These are phyloP conservation scores for Seira ritae DNA, from an alignment of 2,888 invertebrate species.

Conservation along the genomic window DNA sequence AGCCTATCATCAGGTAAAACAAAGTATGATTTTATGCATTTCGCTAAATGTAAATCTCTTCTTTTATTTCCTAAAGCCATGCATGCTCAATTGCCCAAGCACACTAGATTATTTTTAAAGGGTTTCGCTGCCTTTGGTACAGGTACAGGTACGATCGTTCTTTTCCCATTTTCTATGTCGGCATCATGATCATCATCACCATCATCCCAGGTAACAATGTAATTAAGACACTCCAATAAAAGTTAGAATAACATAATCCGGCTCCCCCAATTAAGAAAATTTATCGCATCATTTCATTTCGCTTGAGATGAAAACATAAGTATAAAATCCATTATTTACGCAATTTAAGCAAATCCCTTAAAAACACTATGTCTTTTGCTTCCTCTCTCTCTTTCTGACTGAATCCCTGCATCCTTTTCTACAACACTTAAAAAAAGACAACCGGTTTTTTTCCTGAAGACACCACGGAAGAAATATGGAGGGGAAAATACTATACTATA, in stretches of 20 bases:
- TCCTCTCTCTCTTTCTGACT: background rate
- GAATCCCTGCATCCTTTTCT: conserved; percentile 6
- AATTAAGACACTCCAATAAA: background rate
- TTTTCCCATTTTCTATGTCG: too few species aligned
- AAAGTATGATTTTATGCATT: too few species aligned
- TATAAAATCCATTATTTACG: background rate
- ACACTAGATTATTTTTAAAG: too few species aligned
- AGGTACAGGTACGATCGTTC: too few species aligned
- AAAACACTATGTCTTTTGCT: background rate
- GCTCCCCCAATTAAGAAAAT: conserved; percentile 8
- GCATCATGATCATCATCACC: background rate
- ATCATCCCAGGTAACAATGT: background rate
- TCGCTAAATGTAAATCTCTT: too few species aligned
- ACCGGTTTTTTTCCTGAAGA: conserved; percentile 18
- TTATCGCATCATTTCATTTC: conserved; percentile 8
- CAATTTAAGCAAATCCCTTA: background rate
- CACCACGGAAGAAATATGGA: background rate
- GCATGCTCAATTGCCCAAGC: too few species aligned
- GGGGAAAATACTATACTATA: background rate
- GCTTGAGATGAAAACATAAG: conserved; percentile 4
- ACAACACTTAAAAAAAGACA: background rate
- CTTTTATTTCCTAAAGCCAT: too few species aligned
- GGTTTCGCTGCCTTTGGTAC: too few species aligned
- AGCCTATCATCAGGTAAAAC: too few species aligned
- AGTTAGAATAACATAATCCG: conserved; percentile 1